Percentiles rank a stretch among this genome's conserved stretches.
phyloP scores from a whole-genome alignment of 2,797 vertebrate genomes.

The Parotocinclus haroldoi region DNA sequence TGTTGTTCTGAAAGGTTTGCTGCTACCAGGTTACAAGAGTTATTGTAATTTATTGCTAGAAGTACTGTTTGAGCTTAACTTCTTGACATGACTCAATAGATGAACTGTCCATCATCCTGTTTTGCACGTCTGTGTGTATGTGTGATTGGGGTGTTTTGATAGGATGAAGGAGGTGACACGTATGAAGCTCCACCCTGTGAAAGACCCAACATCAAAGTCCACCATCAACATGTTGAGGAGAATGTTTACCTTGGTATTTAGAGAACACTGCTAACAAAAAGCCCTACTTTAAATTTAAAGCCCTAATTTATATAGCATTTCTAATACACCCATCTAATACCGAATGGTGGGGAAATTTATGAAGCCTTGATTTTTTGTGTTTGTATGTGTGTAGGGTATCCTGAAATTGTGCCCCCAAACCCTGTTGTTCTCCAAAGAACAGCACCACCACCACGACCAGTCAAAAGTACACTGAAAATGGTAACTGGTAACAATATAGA shows the following conservation, averaged over 20 bases:
- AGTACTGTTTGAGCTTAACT: no score
- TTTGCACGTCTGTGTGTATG: constrained; percentile 18
- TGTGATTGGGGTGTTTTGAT: no score
- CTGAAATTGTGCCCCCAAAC: constrained; percentile 52
- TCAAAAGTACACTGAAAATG: constrained; percentile 37
- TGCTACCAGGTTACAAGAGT: no score
- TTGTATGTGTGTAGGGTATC: constrained; percentile 25
- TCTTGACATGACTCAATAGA: no score
- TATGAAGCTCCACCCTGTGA: constrained; percentile 74
- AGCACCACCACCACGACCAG: constrained; percentile 52
- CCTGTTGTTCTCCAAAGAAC: constrained; percentile 49
- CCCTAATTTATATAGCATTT: no score
- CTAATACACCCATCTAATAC: not conserved
- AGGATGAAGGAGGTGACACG: constrained; percentile 68
- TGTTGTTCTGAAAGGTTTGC: no score
- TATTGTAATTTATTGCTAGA: no score
- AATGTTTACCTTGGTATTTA: constrained; percentile 68
- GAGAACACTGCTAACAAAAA: not conserved
- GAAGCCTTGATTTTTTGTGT: not conserved
- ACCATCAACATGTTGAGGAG: constrained; percentile 57
- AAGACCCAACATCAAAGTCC: constrained; percentile 56
- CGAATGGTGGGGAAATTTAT: not conserved
- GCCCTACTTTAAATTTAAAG: no score
- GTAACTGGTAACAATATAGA: constrained; percentile 44
- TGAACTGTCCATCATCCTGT: no score